Evolutionary conservation across 2,113 vertebrate genomes (phyloP), one percentile per base, ranked within the genome.

Genomic region (Vulpes ferrilata): DNA sequence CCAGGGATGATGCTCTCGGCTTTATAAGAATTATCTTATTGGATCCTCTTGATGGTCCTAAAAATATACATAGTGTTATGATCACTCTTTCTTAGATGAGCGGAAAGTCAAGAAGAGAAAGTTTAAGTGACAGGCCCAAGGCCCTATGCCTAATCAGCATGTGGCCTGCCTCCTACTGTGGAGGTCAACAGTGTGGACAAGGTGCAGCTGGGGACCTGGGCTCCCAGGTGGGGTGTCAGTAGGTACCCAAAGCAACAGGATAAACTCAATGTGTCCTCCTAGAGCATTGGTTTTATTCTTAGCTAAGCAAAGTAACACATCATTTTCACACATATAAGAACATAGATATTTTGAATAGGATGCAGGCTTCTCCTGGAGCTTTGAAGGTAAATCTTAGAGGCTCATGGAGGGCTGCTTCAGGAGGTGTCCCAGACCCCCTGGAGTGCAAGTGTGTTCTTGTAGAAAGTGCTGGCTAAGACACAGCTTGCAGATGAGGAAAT

Each of bases 381-480:
- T 87, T 51, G 10, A 85, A 88, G 51, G 48, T 32, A 62, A 13
- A 81, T 16, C 79, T 60, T 17, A 5, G 81, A 55, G 59, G 64
- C 25, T 65, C 15, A 0, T 0, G 1, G 53, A 32, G 38, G 15
- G 51, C 7, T 11, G 3, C 11, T 35, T 27, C 2, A n/a, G 19
- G 25, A 25, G 43, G 30, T 5, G 12, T 22, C 71, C 73, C 55
- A 90, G 3, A 2, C 23, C 38, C 35, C n/a, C 11, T 30, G n/a
- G 3, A 35, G 16, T 0, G 0, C 30, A 13, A 0, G 12, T 0
- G 10, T 22, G 38, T 19, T 23, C n/a, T 15, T 43, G 13, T 30
- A 15, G 5, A 16, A 67, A 67, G 59, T 2, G 7, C 27, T 19
- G 53, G 32, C 48, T 48, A 35, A 65, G 9, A 25, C 64, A 51